Conservation (phyloP, 2,113 vertebrate genomes). For the Nanorana parkeri region DNA sequence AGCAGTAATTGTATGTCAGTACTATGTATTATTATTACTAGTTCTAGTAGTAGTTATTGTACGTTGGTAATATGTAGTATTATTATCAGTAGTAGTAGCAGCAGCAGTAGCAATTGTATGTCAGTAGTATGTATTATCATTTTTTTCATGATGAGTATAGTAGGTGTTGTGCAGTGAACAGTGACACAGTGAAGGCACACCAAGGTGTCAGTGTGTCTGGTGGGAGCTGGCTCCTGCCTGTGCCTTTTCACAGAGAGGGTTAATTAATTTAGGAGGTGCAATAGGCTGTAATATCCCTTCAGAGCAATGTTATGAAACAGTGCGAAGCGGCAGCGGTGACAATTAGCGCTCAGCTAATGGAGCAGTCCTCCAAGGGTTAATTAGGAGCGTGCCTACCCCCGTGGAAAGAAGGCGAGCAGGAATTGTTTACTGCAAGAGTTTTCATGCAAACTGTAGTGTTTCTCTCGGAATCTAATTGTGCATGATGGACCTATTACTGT, state of each 20-base stretch:
- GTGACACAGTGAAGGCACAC: not conserved
- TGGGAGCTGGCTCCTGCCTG: no score
- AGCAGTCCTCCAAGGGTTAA: conserved; percentile 77
- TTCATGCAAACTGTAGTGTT: conserved; percentile 79
- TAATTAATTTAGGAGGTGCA: conserved; percentile 16
- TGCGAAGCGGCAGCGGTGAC: conserved; percentile 34
- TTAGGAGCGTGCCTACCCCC: conserved; percentile 72
- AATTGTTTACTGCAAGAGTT: conserved; percentile 89
- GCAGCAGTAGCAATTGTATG: no score
- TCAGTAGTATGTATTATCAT: no score
- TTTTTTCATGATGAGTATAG: no score
- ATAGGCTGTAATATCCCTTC: conserved; percentile 29
- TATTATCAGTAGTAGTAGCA: no score
- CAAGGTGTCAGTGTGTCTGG: not conserved
- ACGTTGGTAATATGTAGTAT: no score
- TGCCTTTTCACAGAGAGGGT: not conserved
- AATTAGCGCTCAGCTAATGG: conserved; percentile 60
- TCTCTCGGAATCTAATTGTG: conserved; percentile 83
- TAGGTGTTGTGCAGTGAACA: not conserved
- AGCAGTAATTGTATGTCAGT: no score
- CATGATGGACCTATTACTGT: conserved; percentile 85
- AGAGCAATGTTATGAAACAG: conserved; percentile 50
- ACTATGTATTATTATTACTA: no score
- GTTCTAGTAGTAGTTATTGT: no score
- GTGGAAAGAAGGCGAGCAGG: conserved; percentile 66